A percentile compares a stretch with the other conserved stretches of the same genome.
phyloP scores from a whole-genome alignment of 2,113 vertebrate species.

The Callocephalon fimbriatum region DNA sequence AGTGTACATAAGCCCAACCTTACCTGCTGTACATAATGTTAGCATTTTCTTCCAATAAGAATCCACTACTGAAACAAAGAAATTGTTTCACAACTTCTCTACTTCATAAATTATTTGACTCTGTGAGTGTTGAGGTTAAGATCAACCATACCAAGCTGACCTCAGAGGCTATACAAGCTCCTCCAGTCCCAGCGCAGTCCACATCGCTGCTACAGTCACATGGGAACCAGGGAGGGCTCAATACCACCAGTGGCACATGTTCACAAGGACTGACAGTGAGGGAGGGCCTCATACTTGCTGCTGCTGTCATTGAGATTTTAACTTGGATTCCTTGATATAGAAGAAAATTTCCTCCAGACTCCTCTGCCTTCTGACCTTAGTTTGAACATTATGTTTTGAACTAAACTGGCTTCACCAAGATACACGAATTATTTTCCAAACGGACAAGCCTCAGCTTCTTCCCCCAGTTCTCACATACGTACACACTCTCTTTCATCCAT shows the following conservation, averaged over 20 bases:
- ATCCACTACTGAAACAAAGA: neutral
- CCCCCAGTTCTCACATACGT: fast-evolving
- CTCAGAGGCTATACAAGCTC: neutral
- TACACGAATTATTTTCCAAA: neutral
- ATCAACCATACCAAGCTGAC: neutral
- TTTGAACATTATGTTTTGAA: neutral
- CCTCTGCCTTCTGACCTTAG: neutral
- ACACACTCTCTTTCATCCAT: neutral
- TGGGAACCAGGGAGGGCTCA: fast-evolving
- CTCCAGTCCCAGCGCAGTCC: neutral
- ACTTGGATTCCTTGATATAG: neutral
- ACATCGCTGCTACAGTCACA: fast-evolving
- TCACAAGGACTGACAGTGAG: neutral
- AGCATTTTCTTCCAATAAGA: neutral
- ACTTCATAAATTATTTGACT: neutral
- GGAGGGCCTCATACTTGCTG: neutral
- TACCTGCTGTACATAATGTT: neutral
- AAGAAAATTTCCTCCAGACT: neutral
- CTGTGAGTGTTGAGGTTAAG: neutral
- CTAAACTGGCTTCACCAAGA: neutral
- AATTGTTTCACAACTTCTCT: neutral
- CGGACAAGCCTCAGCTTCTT: neutral
- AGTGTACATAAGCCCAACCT: neutral
- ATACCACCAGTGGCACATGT: neutral
- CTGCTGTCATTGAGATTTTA: neutral